Base-by-base conservation (phyloP, 2,888 invertebrate genomes). In the Shargacucullia verbasci region DNA sequence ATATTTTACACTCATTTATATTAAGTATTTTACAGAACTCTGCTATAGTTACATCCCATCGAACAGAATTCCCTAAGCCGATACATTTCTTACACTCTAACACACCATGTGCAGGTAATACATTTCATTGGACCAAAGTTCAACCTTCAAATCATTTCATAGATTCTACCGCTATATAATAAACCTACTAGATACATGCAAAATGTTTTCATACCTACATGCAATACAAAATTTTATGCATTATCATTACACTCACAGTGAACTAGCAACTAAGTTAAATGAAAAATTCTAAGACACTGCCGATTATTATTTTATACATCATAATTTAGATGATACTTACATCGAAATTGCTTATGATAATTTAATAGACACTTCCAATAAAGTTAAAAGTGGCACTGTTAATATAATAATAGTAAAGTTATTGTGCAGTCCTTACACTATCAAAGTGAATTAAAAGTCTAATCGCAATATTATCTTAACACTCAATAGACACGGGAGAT, bases 81-180 rank as follows among this genome's bases (percentile, higher is more conserved):
- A 68, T 69, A 58, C 70, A 67, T 53, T 48, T 63, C 83, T 83
- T 85, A 89, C 71, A 77, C 64, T 67, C 89, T 91, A 92, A 74
- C 86, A 91, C 89, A 89, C 90, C 87, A 86, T 86, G 91, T 92
- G 92, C 90, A 88, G 81, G 77, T 85, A 87, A 86, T 92, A 90
- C 88, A 86, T 86, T 86, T 91, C 89, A 89, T 94, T 94, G 93
- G 93, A 94, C 93, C 93, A 93, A 92, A 91, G 85, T 92, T 93
- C 93, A 94, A 94, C 93, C 93, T 90, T 93, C 88, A 86, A 84
- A 84, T 89, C 88, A 82, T 85, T 80, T 84, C 81, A 80, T 82
- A 84, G 79, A 79, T 60, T 70, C 74, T 80, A 79, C 70, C 57
- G 45, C 77, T 76, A 76, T 58, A 55, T 52, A 50, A 61, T 60